These are phyloP conservation scores for Psittacula cyanocephala DNA, from an alignment of 2,113 vertebrate genomes.

Conservation along the genomic window DNA sequence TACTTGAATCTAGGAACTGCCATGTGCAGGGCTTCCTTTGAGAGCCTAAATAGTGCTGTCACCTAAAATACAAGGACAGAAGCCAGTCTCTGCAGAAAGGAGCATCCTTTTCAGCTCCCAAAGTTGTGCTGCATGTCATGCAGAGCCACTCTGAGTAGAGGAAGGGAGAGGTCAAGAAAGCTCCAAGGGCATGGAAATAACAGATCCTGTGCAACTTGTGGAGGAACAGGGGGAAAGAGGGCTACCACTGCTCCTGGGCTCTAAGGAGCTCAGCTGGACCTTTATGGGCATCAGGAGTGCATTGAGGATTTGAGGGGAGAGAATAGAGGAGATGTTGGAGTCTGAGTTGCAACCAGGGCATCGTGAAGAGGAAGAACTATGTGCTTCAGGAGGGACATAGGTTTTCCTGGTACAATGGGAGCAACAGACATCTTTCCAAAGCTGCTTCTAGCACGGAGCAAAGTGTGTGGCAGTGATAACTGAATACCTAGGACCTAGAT, in stretches of 20 bases:
- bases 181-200: not conserved
- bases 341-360: not conserved
- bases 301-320: not conserved
- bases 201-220: not conserved
- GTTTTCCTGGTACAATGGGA: not conserved
- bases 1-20: not conserved
- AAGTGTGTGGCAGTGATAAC: not conserved
- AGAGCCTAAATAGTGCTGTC: not conserved
- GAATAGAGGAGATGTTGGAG: not conserved
- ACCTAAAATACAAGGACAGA: not conserved
- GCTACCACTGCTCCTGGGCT: not conserved
- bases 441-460: not conserved
- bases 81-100: not conserved
- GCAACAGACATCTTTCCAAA: not conserved
- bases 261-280: not conserved
- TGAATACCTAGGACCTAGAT: not conserved
- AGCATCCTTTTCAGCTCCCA: not conserved
- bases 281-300: not conserved
- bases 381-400: not conserved
- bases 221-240: not conserved
- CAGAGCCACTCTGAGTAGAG: not conserved
- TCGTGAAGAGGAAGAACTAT: not conserved
- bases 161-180: not conserved
- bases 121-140: not conserved
- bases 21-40: not conserved